A percentile compares a stretch with the other conserved stretches of the same genome.
Evolutionary conservation across 2,797 vertebrate genomes (phyloP).

Genomic region (Acanthurus lineatus): DNA sequence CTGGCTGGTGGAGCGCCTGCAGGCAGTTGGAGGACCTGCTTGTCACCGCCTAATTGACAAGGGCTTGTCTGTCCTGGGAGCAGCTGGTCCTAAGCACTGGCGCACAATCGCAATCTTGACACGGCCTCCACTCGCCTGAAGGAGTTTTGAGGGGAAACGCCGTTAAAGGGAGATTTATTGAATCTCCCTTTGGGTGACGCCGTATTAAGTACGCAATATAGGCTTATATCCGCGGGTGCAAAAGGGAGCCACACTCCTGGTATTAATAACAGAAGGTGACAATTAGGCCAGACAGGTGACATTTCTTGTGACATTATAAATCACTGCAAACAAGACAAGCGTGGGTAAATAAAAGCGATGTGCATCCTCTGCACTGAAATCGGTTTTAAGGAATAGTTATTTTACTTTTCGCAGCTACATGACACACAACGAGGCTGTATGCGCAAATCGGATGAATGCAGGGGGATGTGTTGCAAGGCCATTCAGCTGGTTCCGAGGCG

Average conservation of each 20-base stretch:
- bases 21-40: constrained; percentile 93
- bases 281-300: constrained; percentile 92
- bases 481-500: constrained; percentile 58
- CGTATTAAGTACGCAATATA: constrained; percentile 92
- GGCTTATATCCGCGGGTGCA: constrained; percentile 82
- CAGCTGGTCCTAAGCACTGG: constrained; percentile 98
- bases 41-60: constrained; percentile 99
- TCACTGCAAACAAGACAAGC: constrained; percentile 80
- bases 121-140: constrained; percentile 93
- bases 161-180: constrained; percentile 99
- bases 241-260: constrained; percentile 85
- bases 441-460: constrained; percentile 68
- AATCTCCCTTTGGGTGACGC: constrained; percentile 93
- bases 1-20: constrained; percentile 92
- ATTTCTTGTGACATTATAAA: constrained; percentile 84
- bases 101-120: constrained; percentile 97
- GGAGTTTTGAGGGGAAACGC: constrained; percentile 92
- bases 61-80: constrained; percentile 99
- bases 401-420: constrained; percentile 59
- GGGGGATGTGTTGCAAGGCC: constrained; percentile 58
- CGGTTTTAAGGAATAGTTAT: constrained; percentile 60
- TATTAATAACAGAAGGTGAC: constrained; percentile 91
- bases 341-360: constrained; percentile 62
- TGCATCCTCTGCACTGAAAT: constrained; percentile 38
- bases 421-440: constrained; percentile 61